Evolutionary conservation across 2,888 invertebrate genomes (phyloP), one percentile per base, ranked within the genome.

Genomic region (Merodon equestris): DNA sequence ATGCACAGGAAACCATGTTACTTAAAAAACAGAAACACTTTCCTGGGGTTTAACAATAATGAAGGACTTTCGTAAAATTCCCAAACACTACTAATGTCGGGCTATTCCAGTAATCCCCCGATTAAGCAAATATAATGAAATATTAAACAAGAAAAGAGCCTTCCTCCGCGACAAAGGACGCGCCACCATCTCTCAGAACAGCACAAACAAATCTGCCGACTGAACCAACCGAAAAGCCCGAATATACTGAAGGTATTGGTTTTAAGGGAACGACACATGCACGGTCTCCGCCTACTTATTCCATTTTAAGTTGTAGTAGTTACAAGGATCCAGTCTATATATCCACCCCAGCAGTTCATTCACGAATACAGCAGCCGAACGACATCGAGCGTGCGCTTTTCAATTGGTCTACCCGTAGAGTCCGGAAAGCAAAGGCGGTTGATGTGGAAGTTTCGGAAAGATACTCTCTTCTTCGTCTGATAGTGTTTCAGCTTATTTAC

Each of bases 281-380:
- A 13, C 19, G 76, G 47, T 45, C 27, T 27, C 76, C 76, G 76
- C 76, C 76, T 45, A 77, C 67, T 77, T 77, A 36, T 57, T 60
- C 47, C 34, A 7, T 9, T 45, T 38, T 15, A 42, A 13, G n/a
- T 67, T 14, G 27, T 36, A 18, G 58, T 73, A 38, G 48, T 54
- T 19, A 44, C 12, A 42, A 60, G n/a, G 40, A 40, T 40, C 10
- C 40, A 40, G 27, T 34, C 54, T 56, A 9, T 36, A 9, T 47
- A 9, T 15, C 27, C 18, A 44, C 60, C 66, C 58, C 42, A 17
- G 64, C 45, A 10, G 12, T 47, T 15, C 66, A 60, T 40, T 38
- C 48, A 68, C 54, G 56, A 50, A 45, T 47, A 75, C 70, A 75
- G 7, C 27, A 27, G 7, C 7, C 27, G 27, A 2, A 14, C 13